phyloP scores from a whole-genome alignment of 2,113 vertebrate genomes.

The Empidonax traillii region DNA sequence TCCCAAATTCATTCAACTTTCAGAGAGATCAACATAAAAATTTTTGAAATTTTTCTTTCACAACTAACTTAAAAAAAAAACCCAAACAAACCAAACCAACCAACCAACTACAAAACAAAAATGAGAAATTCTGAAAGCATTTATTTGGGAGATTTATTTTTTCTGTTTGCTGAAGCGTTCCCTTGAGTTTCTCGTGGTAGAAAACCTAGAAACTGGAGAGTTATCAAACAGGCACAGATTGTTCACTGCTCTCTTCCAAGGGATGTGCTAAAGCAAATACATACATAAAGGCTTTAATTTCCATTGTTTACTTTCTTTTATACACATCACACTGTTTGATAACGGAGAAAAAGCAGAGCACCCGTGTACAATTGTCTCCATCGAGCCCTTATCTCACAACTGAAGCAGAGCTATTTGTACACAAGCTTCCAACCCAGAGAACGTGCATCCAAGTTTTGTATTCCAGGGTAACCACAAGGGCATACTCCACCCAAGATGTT shows the following conservation, averaged over 20 bases:
- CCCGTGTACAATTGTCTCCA: background rate
- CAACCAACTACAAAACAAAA: background rate
- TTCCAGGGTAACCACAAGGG: slow-evolving; percentile 45
- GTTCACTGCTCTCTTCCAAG: background rate
- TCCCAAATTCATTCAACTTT: background rate
- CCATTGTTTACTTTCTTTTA: slow-evolving; percentile 4
- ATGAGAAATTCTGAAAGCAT: background rate
- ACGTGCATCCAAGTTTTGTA: slow-evolving; percentile 22
- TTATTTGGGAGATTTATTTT: background rate
- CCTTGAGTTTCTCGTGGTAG: background rate
- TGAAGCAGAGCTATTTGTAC: background rate
- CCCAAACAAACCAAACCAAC: background rate
- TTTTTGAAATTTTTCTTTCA: background rate
- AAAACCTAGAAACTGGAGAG: background rate
- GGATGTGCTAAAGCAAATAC: background rate
- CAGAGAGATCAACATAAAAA: background rate
- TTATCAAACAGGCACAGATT: background rate
- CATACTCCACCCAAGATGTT: slow-evolving; percentile 49
- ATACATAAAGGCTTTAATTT: background rate
- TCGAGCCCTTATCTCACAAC: background rate
- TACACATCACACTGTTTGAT: background rate
- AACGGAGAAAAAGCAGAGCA: background rate
- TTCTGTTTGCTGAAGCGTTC: background rate
- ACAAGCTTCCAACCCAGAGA: background rate
- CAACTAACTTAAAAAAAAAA: background rate